These are phyloP conservation scores for Salvelinus namaycush DNA, from an alignment of 2,113 vertebrate genomes.

Conservation along the genomic window DNA sequence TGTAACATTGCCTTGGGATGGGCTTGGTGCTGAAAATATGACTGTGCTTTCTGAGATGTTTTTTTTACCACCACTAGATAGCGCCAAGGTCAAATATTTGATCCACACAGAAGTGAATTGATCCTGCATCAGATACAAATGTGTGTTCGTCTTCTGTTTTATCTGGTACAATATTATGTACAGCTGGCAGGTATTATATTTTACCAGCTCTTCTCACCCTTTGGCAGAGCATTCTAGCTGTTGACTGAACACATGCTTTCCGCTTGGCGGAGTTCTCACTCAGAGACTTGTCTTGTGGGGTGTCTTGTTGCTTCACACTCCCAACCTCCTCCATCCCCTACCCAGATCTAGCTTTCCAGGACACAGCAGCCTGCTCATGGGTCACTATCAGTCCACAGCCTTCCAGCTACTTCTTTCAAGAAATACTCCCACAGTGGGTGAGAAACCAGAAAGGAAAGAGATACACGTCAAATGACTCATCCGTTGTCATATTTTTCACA, in stretches of 20 bases:
- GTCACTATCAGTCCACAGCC: not conserved
- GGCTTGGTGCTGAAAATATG: not conserved
- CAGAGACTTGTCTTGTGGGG: conserved; percentile 1
- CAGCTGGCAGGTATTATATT: not conserved
- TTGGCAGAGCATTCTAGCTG: not conserved
- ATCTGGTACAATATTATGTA: not conserved
- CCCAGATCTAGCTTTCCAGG: not conserved
- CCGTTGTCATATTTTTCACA: not conserved
- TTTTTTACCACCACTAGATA: not conserved
- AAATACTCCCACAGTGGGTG: not conserved
- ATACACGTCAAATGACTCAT: not conserved
- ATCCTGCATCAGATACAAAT: not conserved
- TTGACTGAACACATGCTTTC: conserved; percentile 5
- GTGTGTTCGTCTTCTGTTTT: not conserved
- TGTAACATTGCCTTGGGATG: not conserved
- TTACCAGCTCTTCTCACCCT: not conserved
- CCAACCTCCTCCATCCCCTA: not conserved
- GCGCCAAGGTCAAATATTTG: not conserved
- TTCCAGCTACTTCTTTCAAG: not conserved
- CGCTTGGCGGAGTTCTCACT: conserved; percentile 12
- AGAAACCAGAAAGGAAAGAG: not conserved
- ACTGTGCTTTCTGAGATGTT: not conserved
- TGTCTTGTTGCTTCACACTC: not conserved
- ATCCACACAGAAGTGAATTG: not conserved
- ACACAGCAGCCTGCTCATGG: not conserved